phyloP scores from a whole-genome alignment of 2,113 vertebrate species.

The Gymnorhina tibicen region DNA sequence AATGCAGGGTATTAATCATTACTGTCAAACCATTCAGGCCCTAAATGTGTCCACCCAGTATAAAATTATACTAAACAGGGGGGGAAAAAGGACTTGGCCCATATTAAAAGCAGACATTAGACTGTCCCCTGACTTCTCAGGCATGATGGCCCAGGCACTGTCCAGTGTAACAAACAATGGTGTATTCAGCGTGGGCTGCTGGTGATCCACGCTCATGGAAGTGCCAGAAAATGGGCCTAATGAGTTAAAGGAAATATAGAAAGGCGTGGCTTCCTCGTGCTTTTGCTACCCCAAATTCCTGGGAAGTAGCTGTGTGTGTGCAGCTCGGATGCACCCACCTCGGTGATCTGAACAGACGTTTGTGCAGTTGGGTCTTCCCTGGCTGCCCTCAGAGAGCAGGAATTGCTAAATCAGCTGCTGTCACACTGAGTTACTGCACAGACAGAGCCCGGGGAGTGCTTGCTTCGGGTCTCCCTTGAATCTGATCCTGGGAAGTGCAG shows the following conservation, averaged over 20 bases:
- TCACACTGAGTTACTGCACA: neutral
- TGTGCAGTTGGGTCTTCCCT: neutral
- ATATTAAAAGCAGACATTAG: constrained; percentile 55
- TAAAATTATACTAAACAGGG: constrained; percentile 68
- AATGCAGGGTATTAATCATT: constrained; percentile 86
- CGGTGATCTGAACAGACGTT: neutral
- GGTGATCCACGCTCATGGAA: neutral
- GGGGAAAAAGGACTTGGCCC: constrained; percentile 27
- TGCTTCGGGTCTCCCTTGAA: accelerated
- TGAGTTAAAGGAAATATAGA: neutral
- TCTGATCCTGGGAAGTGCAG: neutral
- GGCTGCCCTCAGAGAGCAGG: neutral
- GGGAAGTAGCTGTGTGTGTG: neutral
- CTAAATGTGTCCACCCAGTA: constrained; percentile 72
- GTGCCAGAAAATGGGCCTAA: neutral
- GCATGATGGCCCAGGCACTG: neutral
- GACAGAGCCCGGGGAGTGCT: neutral
- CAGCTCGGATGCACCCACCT: neutral
- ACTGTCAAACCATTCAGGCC: constrained; percentile 76
- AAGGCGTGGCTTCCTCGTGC: neutral
- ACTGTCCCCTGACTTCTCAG: neutral
- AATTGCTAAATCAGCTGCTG: neutral
- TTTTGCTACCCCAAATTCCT: neutral
- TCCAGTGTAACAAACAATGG: neutral
- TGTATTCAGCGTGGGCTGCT: neutral